These are phyloP conservation scores for Cheilosia urbana DNA, from an alignment of 2,888 invertebrate species.

Conservation along the genomic window DNA sequence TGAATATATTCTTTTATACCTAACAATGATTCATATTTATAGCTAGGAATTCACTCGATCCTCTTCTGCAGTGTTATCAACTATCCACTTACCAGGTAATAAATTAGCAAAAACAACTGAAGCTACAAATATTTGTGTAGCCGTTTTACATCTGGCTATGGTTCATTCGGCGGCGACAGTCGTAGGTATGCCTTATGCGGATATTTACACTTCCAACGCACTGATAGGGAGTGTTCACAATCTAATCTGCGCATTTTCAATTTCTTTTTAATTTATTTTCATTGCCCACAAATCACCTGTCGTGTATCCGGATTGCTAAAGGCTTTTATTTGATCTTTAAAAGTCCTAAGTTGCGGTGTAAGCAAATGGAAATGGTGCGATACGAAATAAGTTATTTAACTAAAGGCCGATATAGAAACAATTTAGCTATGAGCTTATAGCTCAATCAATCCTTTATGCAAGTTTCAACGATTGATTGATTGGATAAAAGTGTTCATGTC, in stretches of 20 bases:
- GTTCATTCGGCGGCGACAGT: neutral
- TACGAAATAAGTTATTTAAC: too few species aligned
- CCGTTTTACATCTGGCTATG: neutral
- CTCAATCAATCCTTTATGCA: too few species aligned
- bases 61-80: slow-evolving; percentile 1
- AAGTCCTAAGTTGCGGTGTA: too few species aligned
- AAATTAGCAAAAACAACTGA: slow-evolving; percentile 1
- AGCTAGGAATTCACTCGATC: neutral
- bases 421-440: too few species aligned
- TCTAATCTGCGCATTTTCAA: neutral
- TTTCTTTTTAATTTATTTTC: neutral
- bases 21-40: neutral
- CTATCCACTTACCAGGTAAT: neutral
- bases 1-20: too few species aligned
- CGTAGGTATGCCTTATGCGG: neutral
- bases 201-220: neutral
- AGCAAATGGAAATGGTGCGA: too few species aligned
- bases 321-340: too few species aligned
- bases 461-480: too few species aligned
- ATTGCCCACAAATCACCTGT: neutral
- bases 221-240: neutral
- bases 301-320: neutral
- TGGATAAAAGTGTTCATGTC: too few species aligned
- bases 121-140: neutral
- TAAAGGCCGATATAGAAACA: too few species aligned